Evolutionary conservation across 2,113 vertebrate species (phyloP), one percentile per base, ranked within the genome.

Genomic region (Ia io): DNA sequence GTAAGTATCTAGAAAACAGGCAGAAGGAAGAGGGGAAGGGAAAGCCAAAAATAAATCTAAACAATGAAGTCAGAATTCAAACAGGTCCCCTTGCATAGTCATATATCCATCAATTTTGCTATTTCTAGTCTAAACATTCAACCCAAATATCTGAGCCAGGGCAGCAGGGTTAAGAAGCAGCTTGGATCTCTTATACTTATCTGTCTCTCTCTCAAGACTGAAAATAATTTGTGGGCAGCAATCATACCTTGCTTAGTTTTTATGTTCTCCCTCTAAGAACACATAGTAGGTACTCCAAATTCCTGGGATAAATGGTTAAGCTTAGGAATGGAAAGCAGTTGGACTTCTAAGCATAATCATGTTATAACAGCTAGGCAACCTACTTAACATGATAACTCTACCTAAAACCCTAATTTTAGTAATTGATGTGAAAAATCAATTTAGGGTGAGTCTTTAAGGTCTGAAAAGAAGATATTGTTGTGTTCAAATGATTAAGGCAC

Each of bases 371-470:
- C 35, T 53, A 91, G n/a, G 71, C 91, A 93, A 79, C 65, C 76
- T 95, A 90, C 23, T 76, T 83, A 86, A n/a, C 37, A 76, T 61
- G 47, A 35, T 61, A 95, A 92, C 47, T 90, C 84, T 84, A 91
- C 23, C 35, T n/a, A 82, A 84, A 18, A 77, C 70, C 69, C 30
- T 95, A 93, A 84, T 32, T 96, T 86, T 92, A 93, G 40, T 78
- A 94, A 95, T 65, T 90, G 53, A 10, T 94, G 12, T 95, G 87
- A 96, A 96, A 96, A 96, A 94, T 93, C 93, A 96, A 94, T 69
- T 93, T 63, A 95, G 71, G 63, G 20, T 90, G 28, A 95, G 28
- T 74, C n/a, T 93, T 96, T 74, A 84, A 67, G n/a, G 53, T 88
- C n/a, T 84, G 17, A 96, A 96, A 37, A 84, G 63, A 96, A 95